Base-by-base conservation (phyloP, 2,113 vertebrate species). In the Paralichthys olivaceus region DNA sequence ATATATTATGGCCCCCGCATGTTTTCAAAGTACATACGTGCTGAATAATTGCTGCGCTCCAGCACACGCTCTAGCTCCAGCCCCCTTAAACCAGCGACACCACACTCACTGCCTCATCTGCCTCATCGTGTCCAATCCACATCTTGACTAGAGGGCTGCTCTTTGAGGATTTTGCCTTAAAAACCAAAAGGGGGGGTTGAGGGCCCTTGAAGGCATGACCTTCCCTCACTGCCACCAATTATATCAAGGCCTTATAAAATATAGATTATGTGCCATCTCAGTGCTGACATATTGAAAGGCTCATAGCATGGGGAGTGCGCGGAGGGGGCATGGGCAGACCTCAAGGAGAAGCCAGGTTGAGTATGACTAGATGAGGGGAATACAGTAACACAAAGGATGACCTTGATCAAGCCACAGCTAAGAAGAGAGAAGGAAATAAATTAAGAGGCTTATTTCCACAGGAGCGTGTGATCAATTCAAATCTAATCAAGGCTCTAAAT, bases 201-300 rank as follows among this genome's bases (percentile, higher is more conserved):
- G 17, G 76, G 72, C 58, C 88, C 90, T 90, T 25, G 23, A 87
- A 93, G 88, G 84, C 75, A 79, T 86, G 90, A 93, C 91, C 91
- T 93, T 90, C 90, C 80, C 70, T 83, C 83, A 55, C 69, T 82
- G 87, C 77, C 88, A 90, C 87, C 90, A 94, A 94, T 94, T 93
- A 93, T 89, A 90, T 89, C 80, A 87, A 90, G 84, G 72, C 77
- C 87, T 91, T 91, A 92, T 93, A 90, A 94, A 94, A 92, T 93
- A 94, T 93, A 91, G 92, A 94, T 94, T 90, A 90, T 78, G 84
- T 92, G 89, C 86, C 90, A 87, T 91, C 88, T 85, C 67, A 25
- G 37, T 73, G 77, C 88, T 89, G 90, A 90, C 87, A 81, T 83
- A 83, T 91, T 78, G 86, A 82, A 91, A 82, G 85, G 85, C 83